phyloP scores from a whole-genome alignment of 1,140 invertebrate genomes.

The Pseudomyrmex cubaensis region DNA sequence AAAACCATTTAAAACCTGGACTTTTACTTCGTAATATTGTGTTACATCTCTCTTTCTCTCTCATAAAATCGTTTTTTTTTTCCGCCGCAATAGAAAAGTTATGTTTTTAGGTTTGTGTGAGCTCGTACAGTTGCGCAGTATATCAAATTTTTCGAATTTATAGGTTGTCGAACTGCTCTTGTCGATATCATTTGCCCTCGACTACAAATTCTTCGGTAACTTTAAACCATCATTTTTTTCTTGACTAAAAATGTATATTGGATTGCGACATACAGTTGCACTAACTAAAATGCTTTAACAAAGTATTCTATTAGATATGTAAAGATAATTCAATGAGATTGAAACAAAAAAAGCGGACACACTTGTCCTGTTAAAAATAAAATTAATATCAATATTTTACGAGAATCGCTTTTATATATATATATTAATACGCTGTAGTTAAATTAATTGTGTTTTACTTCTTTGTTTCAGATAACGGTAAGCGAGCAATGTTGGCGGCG shows the following conservation, averaged over 20 bases:
- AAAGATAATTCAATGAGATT: too few relatives aligned
- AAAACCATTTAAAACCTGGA: background rate
- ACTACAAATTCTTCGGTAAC: background rate
- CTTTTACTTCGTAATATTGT: too few relatives aligned
- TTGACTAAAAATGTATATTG: background rate
- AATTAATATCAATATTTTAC: background rate
- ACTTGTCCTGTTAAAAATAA: too few relatives aligned
- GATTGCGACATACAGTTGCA: too few relatives aligned
- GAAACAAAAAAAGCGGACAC: too few relatives aligned
- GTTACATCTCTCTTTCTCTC: background rate
- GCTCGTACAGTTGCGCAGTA: background rate
- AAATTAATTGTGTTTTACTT: conserved; percentile 2
- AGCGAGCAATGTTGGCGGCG: conserved; percentile 24
- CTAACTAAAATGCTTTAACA: too few relatives aligned
- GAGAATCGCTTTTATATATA: background rate
- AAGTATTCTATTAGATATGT: too few relatives aligned
- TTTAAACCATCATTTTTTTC: background rate
- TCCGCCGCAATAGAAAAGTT: background rate
- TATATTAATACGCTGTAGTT: background rate
- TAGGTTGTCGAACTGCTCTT: background rate
- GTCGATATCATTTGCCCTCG: background rate
- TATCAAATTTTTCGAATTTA: conserved; percentile 5
- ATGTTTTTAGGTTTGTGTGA: background rate
- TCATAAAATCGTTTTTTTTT: background rate
- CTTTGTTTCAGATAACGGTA: conserved; percentile 65